Percentiles rank a stretch among this genome's conserved stretches.
Conservation (phyloP, 2,797 vertebrate genomes). For the Chaunax sp. region DNA sequence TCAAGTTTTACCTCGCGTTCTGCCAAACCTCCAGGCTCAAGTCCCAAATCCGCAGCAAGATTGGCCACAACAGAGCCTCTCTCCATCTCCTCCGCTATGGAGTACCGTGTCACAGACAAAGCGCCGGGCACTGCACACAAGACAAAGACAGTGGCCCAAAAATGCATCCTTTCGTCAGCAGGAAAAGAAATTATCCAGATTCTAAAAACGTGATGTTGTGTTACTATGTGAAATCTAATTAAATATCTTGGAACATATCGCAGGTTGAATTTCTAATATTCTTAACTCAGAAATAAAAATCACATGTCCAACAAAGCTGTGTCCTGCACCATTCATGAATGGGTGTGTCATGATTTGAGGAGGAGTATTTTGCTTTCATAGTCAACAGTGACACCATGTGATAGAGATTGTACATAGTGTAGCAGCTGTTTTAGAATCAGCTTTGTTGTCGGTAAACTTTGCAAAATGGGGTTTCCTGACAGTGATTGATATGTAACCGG, state of each 20-base stretch:
- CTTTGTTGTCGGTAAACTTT: neutral
- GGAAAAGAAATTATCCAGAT: conserved; percentile 2
- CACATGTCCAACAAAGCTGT: conserved; percentile 12
- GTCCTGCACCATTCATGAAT: conserved; percentile 34
- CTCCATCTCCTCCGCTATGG: conserved; percentile 86
- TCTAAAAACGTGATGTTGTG: neutral
- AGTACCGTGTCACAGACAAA: conserved; percentile 83
- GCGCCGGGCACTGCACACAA: conserved; percentile 63
- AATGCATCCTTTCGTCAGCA: conserved; percentile 53
- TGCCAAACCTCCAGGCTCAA: conserved; percentile 72
- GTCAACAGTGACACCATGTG: conserved; percentile 80
- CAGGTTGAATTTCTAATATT: neutral
- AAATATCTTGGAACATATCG: neutral
- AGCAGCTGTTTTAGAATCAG: neutral
- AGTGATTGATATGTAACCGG: neutral
- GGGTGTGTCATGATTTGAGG: conserved; percentile 53
- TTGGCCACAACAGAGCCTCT: conserved; percentile 83
- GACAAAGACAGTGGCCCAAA: conserved; percentile 68
- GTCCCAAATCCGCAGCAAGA: conserved; percentile 82
- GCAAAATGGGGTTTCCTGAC: neutral
- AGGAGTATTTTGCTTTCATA: conserved; percentile 40
- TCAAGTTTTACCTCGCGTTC: conserved; percentile 84
- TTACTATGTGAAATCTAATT: neutral
- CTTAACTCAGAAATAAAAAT: neutral
- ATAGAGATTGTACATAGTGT: neutral